Evolutionary conservation across 2,888 invertebrate genomes (phyloP).

Genomic region (Ceriagrion tenellum): DNA sequence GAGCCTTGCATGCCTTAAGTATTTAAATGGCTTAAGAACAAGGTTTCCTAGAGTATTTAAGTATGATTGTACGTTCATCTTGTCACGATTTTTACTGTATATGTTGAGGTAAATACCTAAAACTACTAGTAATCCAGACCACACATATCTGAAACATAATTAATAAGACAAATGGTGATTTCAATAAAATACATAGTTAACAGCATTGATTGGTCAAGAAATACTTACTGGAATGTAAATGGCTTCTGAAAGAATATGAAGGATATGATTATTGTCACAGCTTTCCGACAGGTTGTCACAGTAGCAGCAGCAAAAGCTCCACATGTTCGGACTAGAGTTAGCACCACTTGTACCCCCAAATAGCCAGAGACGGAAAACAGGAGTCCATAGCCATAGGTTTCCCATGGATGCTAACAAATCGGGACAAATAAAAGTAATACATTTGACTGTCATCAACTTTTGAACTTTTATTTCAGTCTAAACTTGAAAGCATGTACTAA

Average conservation of each 20-base stretch:
- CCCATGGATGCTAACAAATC: slow-evolving; percentile 83
- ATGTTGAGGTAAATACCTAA: slow-evolving; percentile 97
- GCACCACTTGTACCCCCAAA: slow-evolving; percentile 94
- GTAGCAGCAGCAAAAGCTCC: slow-evolving; percentile 97
- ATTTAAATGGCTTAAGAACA: slow-evolving; percentile 19
- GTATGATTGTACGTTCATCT: slow-evolving; percentile 30
- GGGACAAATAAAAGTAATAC: slow-evolving; percentile 72
- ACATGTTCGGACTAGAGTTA: slow-evolving; percentile 91
- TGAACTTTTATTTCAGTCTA: too few relatives aligned
- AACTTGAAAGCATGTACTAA: too few relatives aligned
- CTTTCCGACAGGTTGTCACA: slow-evolving; percentile 94
- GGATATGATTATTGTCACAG: slow-evolving; percentile 94
- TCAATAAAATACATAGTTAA: slow-evolving; percentile 37
- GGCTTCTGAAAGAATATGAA: slow-evolving; percentile 97
- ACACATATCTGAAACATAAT: slow-evolving; percentile 86
- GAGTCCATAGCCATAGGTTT: slow-evolving; percentile 91
- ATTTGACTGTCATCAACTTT: not conserved
- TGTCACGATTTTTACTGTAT: slow-evolving; percentile 85
- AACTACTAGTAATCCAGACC: slow-evolving; percentile 93
- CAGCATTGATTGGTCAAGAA: not conserved
- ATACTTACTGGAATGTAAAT: slow-evolving; percentile 92
- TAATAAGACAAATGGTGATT: not conserved
- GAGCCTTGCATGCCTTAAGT: not conserved
- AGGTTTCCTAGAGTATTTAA: not conserved
- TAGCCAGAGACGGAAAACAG: slow-evolving; percentile 94